These are phyloP conservation scores for Epinephelus lanceolatus DNA, from an alignment of 2,113 vertebrate species.

Conservation along the genomic window DNA sequence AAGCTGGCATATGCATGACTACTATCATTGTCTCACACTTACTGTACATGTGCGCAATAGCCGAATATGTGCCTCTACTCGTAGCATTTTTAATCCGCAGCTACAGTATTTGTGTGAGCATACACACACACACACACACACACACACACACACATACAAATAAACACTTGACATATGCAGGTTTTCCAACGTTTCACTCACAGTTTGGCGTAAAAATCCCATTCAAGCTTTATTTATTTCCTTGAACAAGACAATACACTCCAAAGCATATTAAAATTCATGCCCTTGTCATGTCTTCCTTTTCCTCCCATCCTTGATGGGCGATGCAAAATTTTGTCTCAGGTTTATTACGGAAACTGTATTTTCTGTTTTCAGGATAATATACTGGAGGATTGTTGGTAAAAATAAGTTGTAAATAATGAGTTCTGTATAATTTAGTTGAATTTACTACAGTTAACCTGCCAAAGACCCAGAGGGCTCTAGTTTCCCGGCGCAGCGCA, in stretches of 20 bases:
- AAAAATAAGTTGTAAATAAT: neutral
- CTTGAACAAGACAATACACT: conserved; percentile 19
- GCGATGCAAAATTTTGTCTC: neutral
- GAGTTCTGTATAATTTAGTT: neutral
- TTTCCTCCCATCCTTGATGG: neutral
- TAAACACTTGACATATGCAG: neutral
- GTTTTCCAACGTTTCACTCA: conserved; percentile 10
- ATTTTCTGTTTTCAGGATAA: conserved; percentile 7
- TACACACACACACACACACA: conserved; percentile 2
- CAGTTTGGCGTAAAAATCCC: conserved; percentile 27
- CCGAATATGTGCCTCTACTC: neutral
- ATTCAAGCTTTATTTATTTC: conserved; percentile 13
- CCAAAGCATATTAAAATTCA: conserved; percentile 10
- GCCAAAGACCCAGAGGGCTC: too few species aligned
- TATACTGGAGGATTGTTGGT: neutral
- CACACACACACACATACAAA: neutral
- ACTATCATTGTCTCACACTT: conserved; percentile 43
- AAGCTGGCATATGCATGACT: conserved; percentile 51
- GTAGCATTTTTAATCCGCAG: conserved; percentile 34
- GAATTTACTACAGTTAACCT: neutral
- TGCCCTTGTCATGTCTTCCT: neutral
- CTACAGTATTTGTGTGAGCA: neutral
- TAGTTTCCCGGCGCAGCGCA: too few species aligned
- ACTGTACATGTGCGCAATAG: conserved; percentile 40
- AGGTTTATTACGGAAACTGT: neutral